Evolutionary conservation across 2,888 invertebrate species (phyloP).

Genomic region (Cheilosia variabilis): DNA sequence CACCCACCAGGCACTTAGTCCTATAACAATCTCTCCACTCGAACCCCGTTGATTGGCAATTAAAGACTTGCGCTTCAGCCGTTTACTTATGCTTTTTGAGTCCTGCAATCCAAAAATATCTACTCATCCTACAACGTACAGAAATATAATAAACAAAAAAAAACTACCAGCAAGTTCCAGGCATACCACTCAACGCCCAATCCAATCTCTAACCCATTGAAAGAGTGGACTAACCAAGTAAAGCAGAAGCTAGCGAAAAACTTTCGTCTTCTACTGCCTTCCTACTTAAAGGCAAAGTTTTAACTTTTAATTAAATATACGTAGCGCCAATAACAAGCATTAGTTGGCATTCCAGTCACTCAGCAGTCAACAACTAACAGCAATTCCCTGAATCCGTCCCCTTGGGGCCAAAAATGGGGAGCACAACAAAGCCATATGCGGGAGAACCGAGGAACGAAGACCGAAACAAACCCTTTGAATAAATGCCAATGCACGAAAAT

Average conservation of each 20-base stretch:
- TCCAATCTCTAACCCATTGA: conserved; percentile 44
- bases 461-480: conserved; percentile 51
- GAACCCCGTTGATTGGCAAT: not conserved
- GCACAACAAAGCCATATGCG: conserved; percentile 20
- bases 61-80: not conserved
- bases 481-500: conserved; percentile 67
- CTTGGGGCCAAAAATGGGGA: not conserved
- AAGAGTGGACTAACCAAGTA: conserved; percentile 48
- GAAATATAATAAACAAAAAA: not conserved
- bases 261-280: conserved; percentile 44
- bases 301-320: conserved; percentile 75
- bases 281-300: conserved; percentile 71
- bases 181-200: not conserved
- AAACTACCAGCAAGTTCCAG: not conserved
- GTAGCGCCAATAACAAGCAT: conserved; percentile 74
- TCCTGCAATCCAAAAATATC: conserved; percentile 33
- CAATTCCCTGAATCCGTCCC: not conserved
- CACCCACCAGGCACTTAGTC: not conserved
- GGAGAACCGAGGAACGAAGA: not conserved
- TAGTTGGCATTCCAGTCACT: conserved; percentile 75
- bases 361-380: conserved; percentile 67
- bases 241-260: conserved; percentile 40
- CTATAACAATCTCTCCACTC: too few relatives aligned
- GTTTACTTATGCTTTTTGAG: not conserved
- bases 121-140: conserved; percentile 4